These are phyloP conservation scores for Pipistrellus kuhlii DNA, from an alignment of 2,797 vertebrate species.

Conservation along the genomic window DNA sequence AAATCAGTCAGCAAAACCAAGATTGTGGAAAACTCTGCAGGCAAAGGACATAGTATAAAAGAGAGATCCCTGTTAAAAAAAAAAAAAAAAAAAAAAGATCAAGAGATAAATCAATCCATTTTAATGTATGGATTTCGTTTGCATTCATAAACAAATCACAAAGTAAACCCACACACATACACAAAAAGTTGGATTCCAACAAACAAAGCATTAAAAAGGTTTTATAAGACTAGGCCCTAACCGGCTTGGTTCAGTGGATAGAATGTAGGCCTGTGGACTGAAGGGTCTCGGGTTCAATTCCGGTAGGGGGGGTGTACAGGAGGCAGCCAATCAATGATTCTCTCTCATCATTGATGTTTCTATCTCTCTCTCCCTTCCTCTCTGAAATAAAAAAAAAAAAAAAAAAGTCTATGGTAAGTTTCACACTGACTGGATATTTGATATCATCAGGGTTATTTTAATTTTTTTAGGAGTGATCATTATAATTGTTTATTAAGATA, in stretches of 20 bases:
- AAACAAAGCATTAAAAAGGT: neutral
- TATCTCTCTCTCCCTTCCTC: too few relatives aligned
- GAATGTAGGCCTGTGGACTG: too few relatives aligned
- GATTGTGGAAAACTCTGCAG: neutral
- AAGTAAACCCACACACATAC: neutral
- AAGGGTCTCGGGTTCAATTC: too few relatives aligned
- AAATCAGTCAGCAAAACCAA: neutral
- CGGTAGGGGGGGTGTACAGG: too few relatives aligned
- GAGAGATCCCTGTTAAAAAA: neutral
- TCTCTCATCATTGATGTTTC: too few relatives aligned
- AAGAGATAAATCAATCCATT: neutral
- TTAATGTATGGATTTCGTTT: neutral
- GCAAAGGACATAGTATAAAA: neutral
- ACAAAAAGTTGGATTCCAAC: neutral
- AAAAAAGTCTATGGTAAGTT: neutral
- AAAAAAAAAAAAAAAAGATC: neutral
- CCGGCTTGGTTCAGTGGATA: too few relatives aligned
- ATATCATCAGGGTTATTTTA: neutral
- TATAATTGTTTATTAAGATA: neutral
- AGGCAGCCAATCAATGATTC: too few relatives aligned
- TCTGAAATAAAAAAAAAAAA: too few relatives aligned
- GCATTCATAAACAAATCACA: neutral
- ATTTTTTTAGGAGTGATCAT: neutral
- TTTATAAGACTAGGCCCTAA: neutral
- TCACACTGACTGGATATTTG: neutral